A percentile compares a stretch with the other conserved stretches of the same genome.
phyloP scores from a whole-genome alignment of 2,797 vertebrate species.

The Silurus lanzhouensis region DNA sequence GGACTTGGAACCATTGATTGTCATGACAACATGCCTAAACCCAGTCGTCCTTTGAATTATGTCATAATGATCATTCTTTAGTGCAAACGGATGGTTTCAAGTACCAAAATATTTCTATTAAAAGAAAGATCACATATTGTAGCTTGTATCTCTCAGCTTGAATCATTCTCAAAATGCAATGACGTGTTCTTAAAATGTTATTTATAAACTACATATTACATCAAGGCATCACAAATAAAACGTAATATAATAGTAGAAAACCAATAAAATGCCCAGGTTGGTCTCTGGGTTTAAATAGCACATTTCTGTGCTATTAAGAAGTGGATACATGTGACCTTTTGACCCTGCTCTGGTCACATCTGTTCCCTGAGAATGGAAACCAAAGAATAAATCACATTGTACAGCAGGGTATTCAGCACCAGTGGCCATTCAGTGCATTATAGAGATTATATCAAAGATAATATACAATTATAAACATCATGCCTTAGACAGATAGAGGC shows the following conservation, averaged over 20 bases:
- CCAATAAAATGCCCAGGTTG: slow-evolving; percentile 30
- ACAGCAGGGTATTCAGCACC: slow-evolving; percentile 47
- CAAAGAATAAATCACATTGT: slow-evolving; percentile 74
- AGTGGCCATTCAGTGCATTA: slow-evolving; percentile 35
- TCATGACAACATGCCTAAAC: neutral
- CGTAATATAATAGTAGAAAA: slow-evolving; percentile 22
- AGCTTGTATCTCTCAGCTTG: neutral
- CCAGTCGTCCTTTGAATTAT: neutral
- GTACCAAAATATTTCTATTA: neutral
- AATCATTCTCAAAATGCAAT: neutral
- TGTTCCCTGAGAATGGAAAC: slow-evolving; percentile 71
- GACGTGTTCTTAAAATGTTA: neutral
- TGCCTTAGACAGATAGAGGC: neutral
- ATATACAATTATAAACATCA: slow-evolving; percentile 17
- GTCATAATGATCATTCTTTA: neutral
- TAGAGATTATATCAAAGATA: slow-evolving; percentile 6
- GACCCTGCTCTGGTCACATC: slow-evolving; percentile 74
- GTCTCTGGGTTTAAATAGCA: slow-evolving; percentile 11
- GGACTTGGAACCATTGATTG: neutral
- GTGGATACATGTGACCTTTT: slow-evolving; percentile 69
- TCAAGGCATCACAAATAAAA: neutral
- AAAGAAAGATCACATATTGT: neutral
- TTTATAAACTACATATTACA: slow-evolving; percentile 4
- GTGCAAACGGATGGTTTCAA: neutral
- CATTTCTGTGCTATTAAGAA: slow-evolving; percentile 42